Evolutionary conservation across 2,113 vertebrate species (phyloP), one percentile per base, ranked within the genome.

Genomic region (Casuarius casuarius): DNA sequence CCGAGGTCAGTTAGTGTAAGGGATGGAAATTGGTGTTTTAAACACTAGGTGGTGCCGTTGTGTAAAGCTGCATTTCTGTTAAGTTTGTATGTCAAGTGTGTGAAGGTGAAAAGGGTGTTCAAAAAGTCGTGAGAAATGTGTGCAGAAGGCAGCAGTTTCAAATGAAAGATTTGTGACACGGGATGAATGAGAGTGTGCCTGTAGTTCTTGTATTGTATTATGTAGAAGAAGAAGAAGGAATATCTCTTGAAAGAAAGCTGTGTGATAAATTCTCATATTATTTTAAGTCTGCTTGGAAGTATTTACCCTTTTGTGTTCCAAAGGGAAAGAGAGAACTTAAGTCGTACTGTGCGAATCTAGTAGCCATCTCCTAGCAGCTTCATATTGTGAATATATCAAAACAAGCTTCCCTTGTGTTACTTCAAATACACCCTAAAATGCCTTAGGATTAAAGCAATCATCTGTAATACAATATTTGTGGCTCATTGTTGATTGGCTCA

Each of bases 11-110:
- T 66, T n/a, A 73, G 31, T 0, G 2, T 23, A 25, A 90, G 54
- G 62, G 6, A 3, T 93, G 89, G 82, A 85, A 83, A 59, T 66
- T 5, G 84, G 17, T 46, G 3, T 76, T 95, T 56, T 67, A 42
- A 96, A 88, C 98, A 97, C 98, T 97, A 98, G 98, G 92, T 98
- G 98, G 98, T 97, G 98, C 97, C 97, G 93, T 98, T 98, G 98
- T 88, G 97, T 94, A 97, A 98, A 97, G 88, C 89, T 92, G 71
- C 42, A 25, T 59, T 75, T 74, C 72, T 91, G 35, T 15, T 44
- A 29, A 40, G 61, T 84, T 71, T 83, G 38, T 67, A 83, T 84
- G 86, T 52, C 67, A 12, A n/a, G 20, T 59, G 79, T 72, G 10
- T 3, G 70, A 35, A 35, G 63, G 84, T 86, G 87, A 78, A 89